These are phyloP conservation scores for Diogma glabrata DNA, from an alignment of 2,888 invertebrate genomes.

Conservation along the genomic window DNA sequence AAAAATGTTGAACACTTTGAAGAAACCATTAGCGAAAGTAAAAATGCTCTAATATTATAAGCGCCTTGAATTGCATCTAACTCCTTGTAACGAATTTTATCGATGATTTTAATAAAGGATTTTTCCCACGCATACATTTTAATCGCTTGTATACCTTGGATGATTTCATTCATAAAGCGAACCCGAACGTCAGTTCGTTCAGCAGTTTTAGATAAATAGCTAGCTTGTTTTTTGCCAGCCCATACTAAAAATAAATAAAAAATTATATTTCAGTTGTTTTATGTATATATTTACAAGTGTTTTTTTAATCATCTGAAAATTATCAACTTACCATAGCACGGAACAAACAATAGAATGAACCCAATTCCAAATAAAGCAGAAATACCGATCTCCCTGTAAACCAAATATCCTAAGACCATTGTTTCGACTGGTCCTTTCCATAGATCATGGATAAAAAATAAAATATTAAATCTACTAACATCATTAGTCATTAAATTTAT, in stretches of 20 bases:
- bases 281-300: too few relatives aligned
- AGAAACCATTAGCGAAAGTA: conserved; percentile 61
- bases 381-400: conserved; percentile 47
- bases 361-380: conserved; percentile 59
- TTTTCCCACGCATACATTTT: conserved; percentile 87
- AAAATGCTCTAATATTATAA: conserved; percentile 53
- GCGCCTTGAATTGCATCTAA: conserved; percentile 54
- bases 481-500: conserved; percentile 95
- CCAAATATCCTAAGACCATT: conserved; percentile 37
- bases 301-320: too few relatives aligned
- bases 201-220: conserved; percentile 56
- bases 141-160: conserved; percentile 46
- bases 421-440: conserved; percentile 76
- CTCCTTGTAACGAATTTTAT: conserved; percentile 59
- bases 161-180: conserved; percentile 68
- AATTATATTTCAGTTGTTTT: too few relatives aligned
- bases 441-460: conserved; percentile 78
- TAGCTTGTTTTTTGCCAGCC: conserved; percentile 55
- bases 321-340: too few relatives aligned
- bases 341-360: conserved; percentile 58
- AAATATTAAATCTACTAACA: conserved; percentile 84
- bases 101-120: conserved; percentile 63
- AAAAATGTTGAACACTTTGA: conserved; percentile 68
- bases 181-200: conserved; percentile 74
- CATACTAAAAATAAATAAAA: conserved; percentile 64